phyloP scores from a whole-genome alignment of 2,113 vertebrate genomes.

The Psilopogon haemacephalus region DNA sequence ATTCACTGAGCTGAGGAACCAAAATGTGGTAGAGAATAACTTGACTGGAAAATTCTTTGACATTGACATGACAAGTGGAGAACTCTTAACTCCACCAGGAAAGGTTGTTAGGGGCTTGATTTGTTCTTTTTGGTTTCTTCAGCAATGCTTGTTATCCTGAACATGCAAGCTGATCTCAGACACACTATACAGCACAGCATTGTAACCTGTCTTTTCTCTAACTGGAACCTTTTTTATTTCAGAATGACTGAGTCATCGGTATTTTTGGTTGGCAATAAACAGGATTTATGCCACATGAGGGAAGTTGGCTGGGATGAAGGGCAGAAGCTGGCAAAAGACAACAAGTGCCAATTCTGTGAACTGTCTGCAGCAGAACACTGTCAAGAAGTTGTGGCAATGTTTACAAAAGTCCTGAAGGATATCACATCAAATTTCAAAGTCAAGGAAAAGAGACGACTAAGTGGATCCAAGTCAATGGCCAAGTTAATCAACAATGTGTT shows the following conservation, averaged over 20 bases:
- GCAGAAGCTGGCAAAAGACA: conserved; percentile 79
- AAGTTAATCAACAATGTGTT: conserved; percentile 90
- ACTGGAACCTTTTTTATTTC: conserved; percentile 1
- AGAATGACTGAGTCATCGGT: conserved; percentile 77
- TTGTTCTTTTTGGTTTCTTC: neutral
- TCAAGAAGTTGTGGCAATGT: conserved; percentile 85
- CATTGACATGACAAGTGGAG: neutral
- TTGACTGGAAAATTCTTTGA: neutral
- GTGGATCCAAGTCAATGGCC: conserved; percentile 87
- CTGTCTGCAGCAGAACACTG: conserved; percentile 87
- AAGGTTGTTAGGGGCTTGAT: neutral
- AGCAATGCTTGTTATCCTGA: neutral
- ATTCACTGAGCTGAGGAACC: neutral
- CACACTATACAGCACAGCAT: neutral
- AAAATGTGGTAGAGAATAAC: neutral
- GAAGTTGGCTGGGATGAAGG: conserved; percentile 85
- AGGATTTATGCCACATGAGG: conserved; percentile 86
- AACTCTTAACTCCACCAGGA: neutral
- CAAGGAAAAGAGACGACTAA: conserved; percentile 83
- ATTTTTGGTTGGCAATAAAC: conserved; percentile 89
- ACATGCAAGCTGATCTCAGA: neutral
- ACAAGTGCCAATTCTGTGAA: conserved; percentile 85
- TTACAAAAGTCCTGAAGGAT: conserved; percentile 79
- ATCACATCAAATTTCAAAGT: conserved; percentile 70
- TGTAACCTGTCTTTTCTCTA: neutral